Conservation (phyloP, 2,113 vertebrate species). For the Triplophysa siluroides region DNA sequence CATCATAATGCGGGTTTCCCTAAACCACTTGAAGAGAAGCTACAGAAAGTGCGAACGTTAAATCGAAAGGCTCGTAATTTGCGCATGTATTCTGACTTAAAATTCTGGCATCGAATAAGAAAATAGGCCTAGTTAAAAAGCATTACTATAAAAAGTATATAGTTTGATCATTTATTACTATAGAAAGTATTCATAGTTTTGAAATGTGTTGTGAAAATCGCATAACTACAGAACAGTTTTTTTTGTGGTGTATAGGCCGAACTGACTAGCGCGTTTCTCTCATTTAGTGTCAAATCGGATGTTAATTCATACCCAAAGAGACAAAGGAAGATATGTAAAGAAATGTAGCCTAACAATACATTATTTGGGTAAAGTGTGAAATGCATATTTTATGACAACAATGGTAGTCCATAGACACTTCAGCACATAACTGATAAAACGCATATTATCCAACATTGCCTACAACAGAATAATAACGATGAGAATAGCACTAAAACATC, state of each 20-base stretch:
- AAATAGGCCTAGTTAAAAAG: not conserved
- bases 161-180: not conserved
- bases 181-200: not conserved
- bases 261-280: not conserved
- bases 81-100: not conserved
- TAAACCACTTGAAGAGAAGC: slow-evolving; percentile 8
- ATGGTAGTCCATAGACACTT: not conserved
- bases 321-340: not conserved
- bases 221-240: not conserved
- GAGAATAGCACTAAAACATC: not conserved
- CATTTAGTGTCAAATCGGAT: too few relatives aligned
- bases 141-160: not conserved
- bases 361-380: too few relatives aligned
- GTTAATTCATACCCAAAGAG: not conserved
- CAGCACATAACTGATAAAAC: not conserved
- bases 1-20: not conserved
- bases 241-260: not conserved
- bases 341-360: too few relatives aligned
- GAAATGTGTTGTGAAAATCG: not conserved
- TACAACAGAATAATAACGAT: not conserved
- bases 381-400: too few relatives aligned
- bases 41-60: not conserved
- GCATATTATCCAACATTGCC: not conserved
- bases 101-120: too few relatives aligned
- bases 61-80: not conserved